Percentiles rank a stretch among this genome's conserved stretches.
phyloP scores from a whole-genome alignment of 2,797 vertebrate genomes.

The Malacoctenus gilli region DNA sequence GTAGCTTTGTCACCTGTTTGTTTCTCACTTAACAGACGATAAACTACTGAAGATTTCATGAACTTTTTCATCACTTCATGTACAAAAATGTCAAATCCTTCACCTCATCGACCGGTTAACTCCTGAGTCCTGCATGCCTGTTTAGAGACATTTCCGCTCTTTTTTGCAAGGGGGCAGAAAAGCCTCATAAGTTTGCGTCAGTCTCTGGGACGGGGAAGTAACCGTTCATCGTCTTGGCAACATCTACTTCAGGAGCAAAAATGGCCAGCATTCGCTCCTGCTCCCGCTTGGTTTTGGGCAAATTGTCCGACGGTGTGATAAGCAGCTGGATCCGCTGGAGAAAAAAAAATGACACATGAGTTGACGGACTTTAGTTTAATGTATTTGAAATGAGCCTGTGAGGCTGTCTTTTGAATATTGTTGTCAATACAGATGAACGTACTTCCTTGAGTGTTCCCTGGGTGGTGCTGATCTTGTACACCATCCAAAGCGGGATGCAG shows the following conservation, averaged over 20 bases:
- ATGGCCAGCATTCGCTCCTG: conserved; percentile 77
- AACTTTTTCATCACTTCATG: conserved; percentile 5
- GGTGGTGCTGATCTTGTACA: conserved; percentile 87
- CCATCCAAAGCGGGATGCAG: conserved; percentile 90
- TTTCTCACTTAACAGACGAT: too few relatives aligned
- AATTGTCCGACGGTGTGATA: conserved; percentile 70
- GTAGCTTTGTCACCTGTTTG: not conserved
- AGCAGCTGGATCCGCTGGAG: conserved; percentile 76
- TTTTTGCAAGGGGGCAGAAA: conserved; percentile 10
- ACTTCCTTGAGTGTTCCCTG: conserved; percentile 90
- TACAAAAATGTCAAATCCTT: conserved; percentile 10
- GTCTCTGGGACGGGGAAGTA: conserved; percentile 69
- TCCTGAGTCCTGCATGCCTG: conserved; percentile 26
- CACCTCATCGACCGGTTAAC: not conserved
- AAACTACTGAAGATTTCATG: too few relatives aligned
- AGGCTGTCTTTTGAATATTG: too few relatives aligned
- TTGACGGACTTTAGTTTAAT: too few relatives aligned
- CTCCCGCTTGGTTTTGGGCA: conserved; percentile 81
- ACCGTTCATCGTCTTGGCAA: conserved; percentile 57
- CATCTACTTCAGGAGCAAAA: conserved; percentile 65
- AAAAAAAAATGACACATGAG: not conserved
- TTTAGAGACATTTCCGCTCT: conserved; percentile 6
- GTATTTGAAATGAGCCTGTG: too few relatives aligned
- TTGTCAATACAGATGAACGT: not conserved
- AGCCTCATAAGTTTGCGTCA: conserved; percentile 74